Base-by-base conservation (phyloP, 2,113 vertebrate species). In the Petroica traversi region DNA sequence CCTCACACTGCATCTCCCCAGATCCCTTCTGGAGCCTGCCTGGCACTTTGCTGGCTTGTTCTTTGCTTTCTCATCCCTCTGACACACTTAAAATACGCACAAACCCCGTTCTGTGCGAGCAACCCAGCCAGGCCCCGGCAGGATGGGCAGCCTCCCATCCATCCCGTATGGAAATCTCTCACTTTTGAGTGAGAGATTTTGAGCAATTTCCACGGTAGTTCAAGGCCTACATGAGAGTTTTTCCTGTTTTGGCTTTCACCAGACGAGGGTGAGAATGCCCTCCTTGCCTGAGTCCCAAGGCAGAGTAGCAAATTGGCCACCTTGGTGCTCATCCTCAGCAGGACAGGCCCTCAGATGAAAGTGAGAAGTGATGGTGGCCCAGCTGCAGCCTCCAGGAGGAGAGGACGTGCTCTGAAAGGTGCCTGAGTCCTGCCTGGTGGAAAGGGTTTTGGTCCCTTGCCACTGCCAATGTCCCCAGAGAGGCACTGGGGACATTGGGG, bases 1-100 rank as follows among this genome's bases (percentile, higher is more conserved):
- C 69, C 54, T 40, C 3, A 0, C 0, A 1, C 33, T n/a, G 31
- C 33, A 0, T 38, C 36, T 55, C 63, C 57, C 34, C 52, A 67
- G 29, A 18, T 75, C 49, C 45, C 23, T 57, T 63, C 73, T 48
- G 45, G 45, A 73, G 23, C 36, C 33, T 89, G 49, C 58, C n/a
- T 43, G 75, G 48, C 33, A 8, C 33, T 75, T 46, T 28, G 20
- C 43, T 85, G 79, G 16, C 40, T 83, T 36, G 51, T 33, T 49
- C 75, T 67, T 71, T 34, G 52, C 78, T 85, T 85, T 62, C 83
- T 86, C 62, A 25, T 36, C 68, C 40, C 41, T 78, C 77, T 17
- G 17, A 68, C 9, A 6, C 4, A 15, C 17, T 36, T 16, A 25
- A 55, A 86, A 86, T 6, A 26, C 0, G 0, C n/a, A 16, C 38